Base-by-base conservation (phyloP, 2,888 invertebrate species). In the Melanostoma scalare region DNA sequence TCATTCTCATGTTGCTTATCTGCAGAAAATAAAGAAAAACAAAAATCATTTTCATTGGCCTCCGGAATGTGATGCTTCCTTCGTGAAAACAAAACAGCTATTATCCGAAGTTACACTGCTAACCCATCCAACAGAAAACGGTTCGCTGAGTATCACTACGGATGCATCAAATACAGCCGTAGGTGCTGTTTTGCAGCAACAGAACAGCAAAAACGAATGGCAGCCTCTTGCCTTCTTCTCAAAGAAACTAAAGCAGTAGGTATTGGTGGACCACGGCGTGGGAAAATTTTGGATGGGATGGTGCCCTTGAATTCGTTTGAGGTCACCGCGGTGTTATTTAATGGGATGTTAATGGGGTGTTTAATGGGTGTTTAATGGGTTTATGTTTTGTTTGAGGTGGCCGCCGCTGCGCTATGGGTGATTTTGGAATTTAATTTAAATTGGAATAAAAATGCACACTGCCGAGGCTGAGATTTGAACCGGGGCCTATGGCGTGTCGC, bases 131-230 rank as follows among this genome's bases (percentile, higher is more conserved):
- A 63, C 9, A 3, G 61, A 61, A 56, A 44, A 69, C 35, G 30
- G 44, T 53, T 9, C 20, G n/a, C 20, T 55, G 10, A 65, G 48
- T n/a, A 74, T 67, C 8, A 58, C 74, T 30, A 56, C 65, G 5
- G 40, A 75, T n/a, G 68, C 75, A 31, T 67, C 74, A 9, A 67
- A 74, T 9, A 36, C 48, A 6, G 73, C 48, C n/a, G 65, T 74
- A 4, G 58, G 74, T 30, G 74, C 50, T 40, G 65, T 67, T 8
- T 6, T 75, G 20, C 65, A 75, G 10, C 58, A 67, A 20, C 58
- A 40, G 1, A 33, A 60, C 30, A 5, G 10, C 6, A 60, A n/a
- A 1, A 8, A 20, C 0, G 42, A 44, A 58, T 74, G 40, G 58
- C 38, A 73, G 20, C 63, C 38, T 31, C 55, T 73, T 20, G 46